These are phyloP conservation scores for Bemisia tabaci DNA, from an alignment of 1,140 invertebrate species.

Conservation along the genomic window DNA sequence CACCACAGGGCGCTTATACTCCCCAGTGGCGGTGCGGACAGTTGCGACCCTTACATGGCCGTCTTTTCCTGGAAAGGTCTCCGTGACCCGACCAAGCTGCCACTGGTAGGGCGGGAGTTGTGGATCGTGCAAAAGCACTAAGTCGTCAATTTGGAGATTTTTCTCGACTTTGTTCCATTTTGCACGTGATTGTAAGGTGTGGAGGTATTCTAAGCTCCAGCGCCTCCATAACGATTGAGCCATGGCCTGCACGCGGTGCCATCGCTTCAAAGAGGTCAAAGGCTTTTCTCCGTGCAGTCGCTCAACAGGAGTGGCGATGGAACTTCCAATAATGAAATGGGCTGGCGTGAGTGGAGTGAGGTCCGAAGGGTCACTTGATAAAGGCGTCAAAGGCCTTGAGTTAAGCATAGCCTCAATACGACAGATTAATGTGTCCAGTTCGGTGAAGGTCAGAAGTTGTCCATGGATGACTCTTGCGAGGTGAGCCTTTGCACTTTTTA, in stretches of 20 bases:
- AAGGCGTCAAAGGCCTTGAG: constrained; percentile 19
- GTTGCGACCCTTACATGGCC: too few species aligned
- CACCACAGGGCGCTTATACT: too few species aligned
- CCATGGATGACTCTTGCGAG: too few species aligned
- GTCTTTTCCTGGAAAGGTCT: too few species aligned
- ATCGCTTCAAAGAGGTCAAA: constrained; percentile 1
- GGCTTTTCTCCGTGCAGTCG: neutral
- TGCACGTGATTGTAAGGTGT: constrained; percentile 6
- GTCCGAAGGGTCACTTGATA: constrained; percentile 22
- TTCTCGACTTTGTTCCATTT: constrained; percentile 10
- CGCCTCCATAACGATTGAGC: constrained; percentile 26
- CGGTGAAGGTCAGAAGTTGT: constrained; percentile 22
- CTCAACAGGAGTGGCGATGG: constrained; percentile 26
- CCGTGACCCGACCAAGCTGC: neutral
- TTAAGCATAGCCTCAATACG: constrained; percentile 26
- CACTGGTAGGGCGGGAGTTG: neutral
- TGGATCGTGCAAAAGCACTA: constrained; percentile 13
- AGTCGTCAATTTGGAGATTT: neutral
- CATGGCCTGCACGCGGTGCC: constrained; percentile 21
- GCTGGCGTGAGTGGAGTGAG: constrained; percentile 20
- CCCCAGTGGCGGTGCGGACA: too few species aligned
- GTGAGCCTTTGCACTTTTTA: too few species aligned
- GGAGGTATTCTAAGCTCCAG: constrained; percentile 16
- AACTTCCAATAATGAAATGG: constrained; percentile 24
- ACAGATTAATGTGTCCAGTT: constrained; percentile 24